Base-by-base conservation (phyloP, 2,113 vertebrate species). In the Cololabis saira region DNA sequence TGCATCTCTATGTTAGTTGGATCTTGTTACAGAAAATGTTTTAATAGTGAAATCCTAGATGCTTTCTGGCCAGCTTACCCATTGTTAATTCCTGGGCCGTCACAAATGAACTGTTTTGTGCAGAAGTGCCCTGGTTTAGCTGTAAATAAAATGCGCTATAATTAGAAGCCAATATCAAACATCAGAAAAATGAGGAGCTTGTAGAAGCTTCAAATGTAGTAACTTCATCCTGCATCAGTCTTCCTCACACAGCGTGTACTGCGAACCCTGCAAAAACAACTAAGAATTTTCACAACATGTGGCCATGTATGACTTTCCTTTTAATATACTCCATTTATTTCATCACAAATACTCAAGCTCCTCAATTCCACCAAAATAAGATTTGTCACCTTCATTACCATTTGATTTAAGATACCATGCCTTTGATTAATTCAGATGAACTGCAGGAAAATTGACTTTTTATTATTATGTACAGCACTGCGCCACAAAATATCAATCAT, bases 31-130 rank as follows among this genome's bases (percentile, higher is more conserved):
- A 69, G 59, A 61, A 56, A 72, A 55, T 18, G 53, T 45, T 58
- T 53, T 19, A 44, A 76, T 67, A 54, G 61, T 57, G 71, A 73
- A 58, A 73, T 42, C 53, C 53, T 67, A 16, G 58, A 80, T 51
- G 49, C 58, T 42, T 63, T 17, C 58, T 50, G 37, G 52, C 54
- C 45, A 58, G 47, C 53, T 65, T 21, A 45, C 40, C 45, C 40
- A n/a, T 33, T 11, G 24, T 40, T 68, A 17, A 33, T 83, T 81
- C 82, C 83, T 76, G 71, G 76, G 73, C 49, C 62, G 61, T 78
- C 65, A 76, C 71, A 79, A 79, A 78, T 61, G 33, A 70, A 76
- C 60, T 74, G 76, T 78, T 73, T 53, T 57, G 60, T 63, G 59
- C 66, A 60, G 47, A 19, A 64, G 49, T 80, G 83, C 53, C 64